phyloP scores from a whole-genome alignment of 1,140 invertebrate genomes.

The Eulimnadia texana region DNA sequence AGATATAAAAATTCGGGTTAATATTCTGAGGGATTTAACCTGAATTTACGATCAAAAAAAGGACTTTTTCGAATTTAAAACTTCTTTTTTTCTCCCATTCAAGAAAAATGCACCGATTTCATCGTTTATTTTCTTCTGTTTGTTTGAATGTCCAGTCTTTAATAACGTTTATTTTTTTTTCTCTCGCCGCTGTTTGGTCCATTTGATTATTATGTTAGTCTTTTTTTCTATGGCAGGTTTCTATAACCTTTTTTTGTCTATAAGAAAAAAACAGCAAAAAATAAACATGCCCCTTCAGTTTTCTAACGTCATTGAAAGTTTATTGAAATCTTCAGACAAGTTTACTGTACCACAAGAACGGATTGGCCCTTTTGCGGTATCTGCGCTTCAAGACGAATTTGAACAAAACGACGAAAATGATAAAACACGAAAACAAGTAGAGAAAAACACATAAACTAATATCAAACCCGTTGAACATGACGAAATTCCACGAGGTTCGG shows the following conservation, averaged over 20 bases:
- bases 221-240: too few species aligned
- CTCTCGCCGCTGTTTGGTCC: not conserved
- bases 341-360: not conserved
- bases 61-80: not conserved
- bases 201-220: too few species aligned
- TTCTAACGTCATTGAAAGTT: not conserved
- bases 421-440: conserved; percentile 48
- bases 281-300: not conserved
- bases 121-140: not conserved
- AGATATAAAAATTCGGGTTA: too few species aligned
- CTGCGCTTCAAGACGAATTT: conserved; percentile 52
- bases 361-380: conserved; percentile 30
- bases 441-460: conserved; percentile 57
- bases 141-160: too few species aligned
- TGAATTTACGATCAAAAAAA: not conserved
- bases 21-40: too few species aligned
- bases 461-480: conserved; percentile 36
- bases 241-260: too few species aligned
- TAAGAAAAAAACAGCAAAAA: too few species aligned
- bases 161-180: not conserved
- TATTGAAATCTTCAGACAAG: too few species aligned
- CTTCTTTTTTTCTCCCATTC: not conserved
- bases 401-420: conserved; percentile 58
- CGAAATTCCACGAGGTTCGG: not conserved
- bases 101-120: not conserved